Percentiles rank a stretch among this genome's conserved stretches.
Evolutionary conservation across 2,888 invertebrate species (phyloP).

Genomic region (Diplolepis rosae): DNA sequence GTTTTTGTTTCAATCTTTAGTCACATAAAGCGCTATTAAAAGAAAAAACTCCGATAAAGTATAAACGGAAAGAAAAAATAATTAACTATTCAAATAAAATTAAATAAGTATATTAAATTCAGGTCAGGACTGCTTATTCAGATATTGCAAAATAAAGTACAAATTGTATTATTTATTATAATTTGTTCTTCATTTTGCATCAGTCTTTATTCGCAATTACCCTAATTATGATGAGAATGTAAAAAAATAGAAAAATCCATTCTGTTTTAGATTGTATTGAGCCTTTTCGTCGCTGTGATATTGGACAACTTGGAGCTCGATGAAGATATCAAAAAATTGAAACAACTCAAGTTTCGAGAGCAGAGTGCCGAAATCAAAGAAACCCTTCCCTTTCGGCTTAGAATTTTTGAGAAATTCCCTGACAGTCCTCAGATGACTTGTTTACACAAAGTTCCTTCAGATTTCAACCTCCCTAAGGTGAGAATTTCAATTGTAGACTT

Average conservation of each 20-base stretch:
- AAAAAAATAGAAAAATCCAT: constrained; percentile 27
- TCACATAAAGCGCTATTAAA: too few relatives aligned
- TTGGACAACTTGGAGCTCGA: constrained; percentile 99
- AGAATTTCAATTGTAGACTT: constrained; percentile 28
- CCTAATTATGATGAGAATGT: neutral
- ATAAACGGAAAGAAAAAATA: too few relatives aligned
- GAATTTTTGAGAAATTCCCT: constrained; percentile 98
- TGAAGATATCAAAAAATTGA: constrained; percentile 99
- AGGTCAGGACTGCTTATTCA: too few relatives aligned
- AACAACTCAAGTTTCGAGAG: constrained; percentile 97
- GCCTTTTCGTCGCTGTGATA: constrained; percentile 99
- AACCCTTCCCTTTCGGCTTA: constrained; percentile 93
- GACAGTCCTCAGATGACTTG: constrained; percentile 99
- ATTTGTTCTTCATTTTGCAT: too few relatives aligned
- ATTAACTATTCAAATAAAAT: too few relatives aligned
- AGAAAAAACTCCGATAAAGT: too few relatives aligned
- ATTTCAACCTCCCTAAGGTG: constrained; percentile 92
- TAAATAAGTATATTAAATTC: too few relatives aligned
- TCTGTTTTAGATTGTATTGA: constrained; percentile 91
- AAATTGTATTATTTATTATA: too few relatives aligned
- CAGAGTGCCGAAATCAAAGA: constrained; percentile 99
- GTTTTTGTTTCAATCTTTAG: too few relatives aligned
- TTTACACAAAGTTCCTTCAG: constrained; percentile 93
- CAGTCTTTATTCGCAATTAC: too few relatives aligned
- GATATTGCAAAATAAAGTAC: too few relatives aligned